Base-by-base conservation (phyloP, 2,888 invertebrate species). In the Heliconius sara region DNA sequence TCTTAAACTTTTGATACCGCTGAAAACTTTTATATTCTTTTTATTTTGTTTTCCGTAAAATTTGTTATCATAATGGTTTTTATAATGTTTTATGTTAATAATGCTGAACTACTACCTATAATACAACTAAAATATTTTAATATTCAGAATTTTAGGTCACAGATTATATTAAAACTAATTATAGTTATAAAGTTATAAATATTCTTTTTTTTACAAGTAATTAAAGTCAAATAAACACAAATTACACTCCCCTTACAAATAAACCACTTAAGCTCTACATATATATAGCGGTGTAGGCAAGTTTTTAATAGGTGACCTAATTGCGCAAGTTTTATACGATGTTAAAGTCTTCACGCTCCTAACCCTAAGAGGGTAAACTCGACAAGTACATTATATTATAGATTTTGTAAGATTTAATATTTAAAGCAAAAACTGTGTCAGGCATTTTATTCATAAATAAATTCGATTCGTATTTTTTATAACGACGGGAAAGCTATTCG, bases 321-420 rank as follows among this genome's bases (percentile, higher is more conserved):
- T 78, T 78, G 78, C 43, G 78, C 78, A 78, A 78, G 78, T 78
- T 78, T 74, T 78, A 78, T 74, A 74, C 74, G 67, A 78, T 74
- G 74, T 74, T 78, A 74, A 52, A 78, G 67, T 78, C 67, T 78
- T 78, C 57, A 22, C 39, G 39, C 72, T 66, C 60, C 77, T 71
- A 77, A 78, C 66, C 72, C 78, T 78, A 43, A 68, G 68, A 68
- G 68, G 68, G 67, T 74, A 43, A 78, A 78, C 78, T 71, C 27
- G 68, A 43, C 39, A 78, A 76, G 75, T 75, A 63, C 60, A 73
- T 73, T 74, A 27, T 65, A 43, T 75, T 75, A 63, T 75, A 65
- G 68, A 68, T 43, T 68, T 75, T 74, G 10, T 75, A 65, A 63
- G 39, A 12, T 75, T 75, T 63, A 25, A 75, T 12, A 27, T 63